A percentile compares a stretch with the other conserved stretches of the same genome.
phyloP scores from a whole-genome alignment of 2,797 vertebrate species.

The Cossypha heuglini region DNA sequence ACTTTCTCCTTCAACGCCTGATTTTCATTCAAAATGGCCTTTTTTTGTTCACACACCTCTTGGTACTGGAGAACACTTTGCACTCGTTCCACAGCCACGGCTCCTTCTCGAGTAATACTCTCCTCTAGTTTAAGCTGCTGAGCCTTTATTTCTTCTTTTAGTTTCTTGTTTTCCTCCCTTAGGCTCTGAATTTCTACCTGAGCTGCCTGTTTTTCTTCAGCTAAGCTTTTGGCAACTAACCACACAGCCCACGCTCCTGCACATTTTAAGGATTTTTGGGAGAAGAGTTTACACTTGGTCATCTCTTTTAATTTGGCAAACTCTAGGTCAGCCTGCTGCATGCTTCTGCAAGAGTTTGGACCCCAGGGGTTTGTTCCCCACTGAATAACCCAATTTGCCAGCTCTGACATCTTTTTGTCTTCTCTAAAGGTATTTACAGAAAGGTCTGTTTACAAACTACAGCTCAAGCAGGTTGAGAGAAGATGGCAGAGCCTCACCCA shows the following conservation, averaged over 20 bases:
- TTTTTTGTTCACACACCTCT: conserved; percentile 34
- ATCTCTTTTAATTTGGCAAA: conserved; percentile 39
- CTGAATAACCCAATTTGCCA: conserved; percentile 38
- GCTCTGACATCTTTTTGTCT: conserved; percentile 18
- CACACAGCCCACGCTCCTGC: conserved; percentile 42
- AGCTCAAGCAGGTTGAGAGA: not conserved
- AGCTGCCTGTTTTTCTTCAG: conserved; percentile 23
- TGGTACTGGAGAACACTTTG: not conserved
- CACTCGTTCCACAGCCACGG: not conserved
- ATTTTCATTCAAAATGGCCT: conserved; percentile 30
- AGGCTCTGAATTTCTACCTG: conserved; percentile 35
- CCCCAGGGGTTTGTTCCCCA: conserved; percentile 59
- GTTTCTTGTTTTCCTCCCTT: not conserved
- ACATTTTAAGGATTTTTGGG: conserved; percentile 36
- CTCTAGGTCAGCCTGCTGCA: conserved; percentile 47
- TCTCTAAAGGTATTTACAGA: not conserved
- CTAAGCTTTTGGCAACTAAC: conserved; percentile 27
- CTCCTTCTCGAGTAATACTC: not conserved
- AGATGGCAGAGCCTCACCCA: not conserved
- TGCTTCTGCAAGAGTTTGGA: conserved; percentile 25
- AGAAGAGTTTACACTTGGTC: conserved; percentile 25
- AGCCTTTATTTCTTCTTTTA: conserved; percentile 37
- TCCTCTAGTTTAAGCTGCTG: conserved; percentile 22
- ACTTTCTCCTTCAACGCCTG: conserved; percentile 18
- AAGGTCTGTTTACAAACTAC: not conserved